Conservation (phyloP, 2,888 invertebrate genomes). For the Carabus problematicus region DNA sequence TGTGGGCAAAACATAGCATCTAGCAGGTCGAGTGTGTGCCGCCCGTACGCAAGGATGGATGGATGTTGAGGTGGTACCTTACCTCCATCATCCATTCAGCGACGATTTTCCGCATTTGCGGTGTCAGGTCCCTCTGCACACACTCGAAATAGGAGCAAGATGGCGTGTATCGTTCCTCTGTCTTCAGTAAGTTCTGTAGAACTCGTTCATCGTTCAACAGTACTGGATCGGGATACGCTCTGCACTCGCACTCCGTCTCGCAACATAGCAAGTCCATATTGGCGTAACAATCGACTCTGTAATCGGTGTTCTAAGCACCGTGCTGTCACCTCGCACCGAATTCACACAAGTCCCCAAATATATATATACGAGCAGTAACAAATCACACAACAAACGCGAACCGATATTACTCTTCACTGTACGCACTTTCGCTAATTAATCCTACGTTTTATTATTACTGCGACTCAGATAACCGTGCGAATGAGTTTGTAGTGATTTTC, state of each 20-base stretch:
- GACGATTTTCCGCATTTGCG: constrained; percentile 90
- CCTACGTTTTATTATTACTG: no score
- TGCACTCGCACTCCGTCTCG: constrained; percentile 54
- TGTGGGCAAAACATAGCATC: constrained; percentile 2
- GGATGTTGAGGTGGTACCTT: constrained; percentile 52
- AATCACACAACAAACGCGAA: constrained; percentile 12
- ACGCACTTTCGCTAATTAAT: not conserved
- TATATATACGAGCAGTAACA: not conserved
- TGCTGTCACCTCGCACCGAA: constrained; percentile 1
- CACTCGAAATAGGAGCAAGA: constrained; percentile 80
- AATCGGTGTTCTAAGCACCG: not conserved
- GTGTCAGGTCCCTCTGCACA: constrained; percentile 88
- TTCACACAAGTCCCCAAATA: not conserved
- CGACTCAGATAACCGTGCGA: no score
- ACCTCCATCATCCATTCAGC: constrained; percentile 99
- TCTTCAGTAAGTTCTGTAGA: constrained; percentile 80
- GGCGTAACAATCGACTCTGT: constrained; percentile 16
- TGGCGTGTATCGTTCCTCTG: constrained; percentile 84
- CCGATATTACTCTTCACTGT: not conserved
- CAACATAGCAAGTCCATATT: constrained; percentile 58
- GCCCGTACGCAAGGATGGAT: not conserved
- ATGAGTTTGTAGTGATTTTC: not conserved
- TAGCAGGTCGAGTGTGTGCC: constrained; percentile 3
- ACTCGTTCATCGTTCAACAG: constrained; percentile 78
- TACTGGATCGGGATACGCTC: constrained; percentile 70